These are phyloP conservation scores for Uromys caudimaculatus DNA, from an alignment of 2,797 vertebrate genomes.

Conservation along the genomic window DNA sequence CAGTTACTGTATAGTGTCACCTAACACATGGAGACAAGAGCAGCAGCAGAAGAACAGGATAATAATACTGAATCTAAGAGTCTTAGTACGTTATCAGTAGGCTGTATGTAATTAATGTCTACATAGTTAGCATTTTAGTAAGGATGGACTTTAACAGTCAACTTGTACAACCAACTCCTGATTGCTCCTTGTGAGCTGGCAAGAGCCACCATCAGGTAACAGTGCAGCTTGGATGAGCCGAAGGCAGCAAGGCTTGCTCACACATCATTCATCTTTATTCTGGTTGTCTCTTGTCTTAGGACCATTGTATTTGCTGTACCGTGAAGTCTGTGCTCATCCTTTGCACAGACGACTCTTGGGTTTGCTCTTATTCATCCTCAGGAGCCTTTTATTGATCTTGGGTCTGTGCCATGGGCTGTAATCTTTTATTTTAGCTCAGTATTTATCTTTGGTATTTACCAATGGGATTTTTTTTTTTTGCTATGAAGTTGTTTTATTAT, in stretches of 20 bases:
- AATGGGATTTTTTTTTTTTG: neutral
- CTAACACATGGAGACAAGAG: too few species aligned
- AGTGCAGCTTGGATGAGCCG: rapidly evolving
- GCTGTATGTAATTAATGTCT: neutral
- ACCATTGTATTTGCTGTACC: neutral
- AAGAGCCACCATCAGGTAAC: neutral
- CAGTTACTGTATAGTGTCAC: rapidly evolving
- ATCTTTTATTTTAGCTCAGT: neutral
- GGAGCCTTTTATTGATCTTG: neutral
- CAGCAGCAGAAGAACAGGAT: neutral
- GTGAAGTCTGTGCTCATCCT: neutral
- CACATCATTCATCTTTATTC: neutral
- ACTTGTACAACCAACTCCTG: neutral
- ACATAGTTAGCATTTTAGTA: neutral
- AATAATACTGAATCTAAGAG: neutral
- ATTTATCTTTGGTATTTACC: neutral
- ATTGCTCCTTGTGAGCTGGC: neutral
- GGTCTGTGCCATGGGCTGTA: neutral
- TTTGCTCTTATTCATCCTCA: neutral
- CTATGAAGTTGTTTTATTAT: neutral
- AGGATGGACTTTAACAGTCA: neutral
- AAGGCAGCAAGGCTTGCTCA: neutral
- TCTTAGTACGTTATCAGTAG: neutral
- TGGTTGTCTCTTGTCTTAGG: neutral
- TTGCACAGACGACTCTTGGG: neutral